phyloP scores from a whole-genome alignment of 2,888 invertebrate species.

The Phaedon cochleariae region DNA sequence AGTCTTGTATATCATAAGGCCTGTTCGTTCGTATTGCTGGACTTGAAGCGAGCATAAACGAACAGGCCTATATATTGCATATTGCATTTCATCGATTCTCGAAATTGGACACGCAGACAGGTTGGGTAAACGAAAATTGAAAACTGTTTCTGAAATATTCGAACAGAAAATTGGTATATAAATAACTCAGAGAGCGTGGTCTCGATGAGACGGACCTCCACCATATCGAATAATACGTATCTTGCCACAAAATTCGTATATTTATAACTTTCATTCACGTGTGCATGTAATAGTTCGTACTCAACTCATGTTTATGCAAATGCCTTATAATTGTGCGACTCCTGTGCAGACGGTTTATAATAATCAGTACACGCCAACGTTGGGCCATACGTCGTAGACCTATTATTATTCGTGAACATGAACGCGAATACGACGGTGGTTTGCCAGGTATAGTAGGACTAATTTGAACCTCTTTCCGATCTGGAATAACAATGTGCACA shows the following conservation, averaged over 20 bases:
- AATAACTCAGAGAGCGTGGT: not conserved
- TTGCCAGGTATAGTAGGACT: conserved; percentile 18
- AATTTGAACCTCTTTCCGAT: conserved; percentile 18
- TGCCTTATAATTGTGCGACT: conserved; percentile 25
- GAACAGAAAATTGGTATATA: no score
- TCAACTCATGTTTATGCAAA: conserved; percentile 26
- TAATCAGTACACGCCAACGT: conserved; percentile 15
- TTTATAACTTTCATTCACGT: conserved; percentile 29
- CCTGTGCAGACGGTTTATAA: conserved; percentile 19
- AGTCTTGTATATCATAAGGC: no score
- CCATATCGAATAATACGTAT: not conserved
- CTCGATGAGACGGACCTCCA: not conserved
- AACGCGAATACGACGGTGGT: conserved; percentile 16
- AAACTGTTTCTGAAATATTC: no score
- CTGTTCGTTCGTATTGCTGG: no score
- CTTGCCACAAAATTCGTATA: conserved; percentile 15
- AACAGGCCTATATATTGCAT: no score
- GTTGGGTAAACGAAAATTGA: no score
- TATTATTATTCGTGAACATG: conserved; percentile 21
- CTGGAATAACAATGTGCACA: conserved; percentile 13
- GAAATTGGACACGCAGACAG: no score
- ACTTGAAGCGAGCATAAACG: no score
- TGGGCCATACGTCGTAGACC: conserved; percentile 1
- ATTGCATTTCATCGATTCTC: no score
- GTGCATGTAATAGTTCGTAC: conserved; percentile 22